phyloP scores from a whole-genome alignment of 2,113 vertebrate species.

The Paratilapia polleni region DNA sequence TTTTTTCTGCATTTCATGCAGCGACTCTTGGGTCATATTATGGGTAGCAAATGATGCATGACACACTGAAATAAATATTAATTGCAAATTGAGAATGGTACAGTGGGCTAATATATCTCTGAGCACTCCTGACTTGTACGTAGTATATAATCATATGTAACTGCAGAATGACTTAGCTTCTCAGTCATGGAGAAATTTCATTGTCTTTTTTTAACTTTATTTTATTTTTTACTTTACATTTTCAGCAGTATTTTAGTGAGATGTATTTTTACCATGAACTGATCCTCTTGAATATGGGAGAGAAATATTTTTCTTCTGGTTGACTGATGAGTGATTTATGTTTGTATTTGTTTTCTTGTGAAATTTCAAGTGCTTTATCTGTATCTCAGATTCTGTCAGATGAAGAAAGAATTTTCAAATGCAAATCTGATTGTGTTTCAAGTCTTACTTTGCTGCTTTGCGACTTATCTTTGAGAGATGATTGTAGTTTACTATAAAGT shows the following conservation, averaged over 20 bases:
- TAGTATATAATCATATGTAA: neutral
- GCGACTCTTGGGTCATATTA: conserved; percentile 38
- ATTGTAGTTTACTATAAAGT: conserved; percentile 61
- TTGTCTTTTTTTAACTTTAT: neutral
- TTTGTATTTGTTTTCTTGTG: conserved; percentile 54
- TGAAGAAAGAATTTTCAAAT: conserved; percentile 60
- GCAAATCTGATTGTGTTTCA: conserved; percentile 64
- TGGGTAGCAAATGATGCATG: conserved; percentile 41
- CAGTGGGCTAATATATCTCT: neutral
- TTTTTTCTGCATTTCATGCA: conserved; percentile 25
- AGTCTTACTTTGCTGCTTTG: conserved; percentile 50
- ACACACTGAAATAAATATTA: conserved; percentile 31
- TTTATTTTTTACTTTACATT: conserved; percentile 2
- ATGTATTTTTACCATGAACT: conserved; percentile 13
- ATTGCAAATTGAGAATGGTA: conserved; percentile 5
- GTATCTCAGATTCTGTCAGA: conserved; percentile 18
- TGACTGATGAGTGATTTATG: conserved; percentile 41
- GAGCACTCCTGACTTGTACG: neutral
- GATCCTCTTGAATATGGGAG: conserved; percentile 14
- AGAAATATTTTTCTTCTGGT: neutral
- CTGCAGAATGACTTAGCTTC: neutral
- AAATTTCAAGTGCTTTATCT: conserved; percentile 32
- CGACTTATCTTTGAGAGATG: conserved; percentile 69
- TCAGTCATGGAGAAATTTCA: neutral
- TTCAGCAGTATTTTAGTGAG: conserved; percentile 13